A percentile compares a stretch with the other conserved stretches of the same genome.
Evolutionary conservation across 1,140 invertebrate genomes (phyloP).

Genomic region (Anastrepha ludens): DNA sequence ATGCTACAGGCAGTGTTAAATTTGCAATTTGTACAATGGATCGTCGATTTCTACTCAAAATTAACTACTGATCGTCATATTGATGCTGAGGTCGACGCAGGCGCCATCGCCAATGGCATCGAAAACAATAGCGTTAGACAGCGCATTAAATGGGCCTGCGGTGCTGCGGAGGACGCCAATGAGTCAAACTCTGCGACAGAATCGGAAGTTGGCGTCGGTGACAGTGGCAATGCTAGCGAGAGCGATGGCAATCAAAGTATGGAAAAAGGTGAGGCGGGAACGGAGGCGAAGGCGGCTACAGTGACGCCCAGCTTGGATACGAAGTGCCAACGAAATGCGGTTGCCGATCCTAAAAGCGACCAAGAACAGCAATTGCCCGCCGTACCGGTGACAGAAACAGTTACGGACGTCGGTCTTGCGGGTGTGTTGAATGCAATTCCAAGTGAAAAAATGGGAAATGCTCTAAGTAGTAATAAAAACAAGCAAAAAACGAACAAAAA

Average conservation of each 20-base stretch:
- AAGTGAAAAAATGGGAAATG: slow-evolving; percentile 38
- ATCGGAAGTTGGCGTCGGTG: neutral
- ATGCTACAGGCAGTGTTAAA: slow-evolving; percentile 64
- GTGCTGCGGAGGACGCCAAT: neutral
- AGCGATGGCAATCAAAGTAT: neutral
- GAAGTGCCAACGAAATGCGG: neutral
- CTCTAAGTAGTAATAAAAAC: slow-evolving; percentile 41
- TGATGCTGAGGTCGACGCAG: neutral
- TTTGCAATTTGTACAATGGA: slow-evolving; percentile 68
- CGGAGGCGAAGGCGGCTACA: neutral
- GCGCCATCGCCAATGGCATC: neutral
- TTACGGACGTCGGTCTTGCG: slow-evolving; percentile 35
- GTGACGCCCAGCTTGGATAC: neutral
- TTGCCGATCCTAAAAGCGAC: neutral
- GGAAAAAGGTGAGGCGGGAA: too few species aligned
- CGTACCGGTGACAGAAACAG: slow-evolving; percentile 44
- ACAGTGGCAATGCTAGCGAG: neutral
- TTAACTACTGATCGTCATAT: slow-evolving; percentile 56
- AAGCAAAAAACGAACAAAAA: slow-evolving; percentile 32
- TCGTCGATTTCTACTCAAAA: slow-evolving; percentile 60
- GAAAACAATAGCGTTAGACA: slow-evolving; percentile 12
- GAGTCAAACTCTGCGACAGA: neutral
- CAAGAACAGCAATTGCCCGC: slow-evolving; percentile 25
- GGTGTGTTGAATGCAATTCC: slow-evolving; percentile 43
- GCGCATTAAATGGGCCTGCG: slow-evolving; percentile 10